Base-by-base conservation (phyloP, 53 echinoderm and acorn worm genomes). In the Antedon mediterranea region DNA sequence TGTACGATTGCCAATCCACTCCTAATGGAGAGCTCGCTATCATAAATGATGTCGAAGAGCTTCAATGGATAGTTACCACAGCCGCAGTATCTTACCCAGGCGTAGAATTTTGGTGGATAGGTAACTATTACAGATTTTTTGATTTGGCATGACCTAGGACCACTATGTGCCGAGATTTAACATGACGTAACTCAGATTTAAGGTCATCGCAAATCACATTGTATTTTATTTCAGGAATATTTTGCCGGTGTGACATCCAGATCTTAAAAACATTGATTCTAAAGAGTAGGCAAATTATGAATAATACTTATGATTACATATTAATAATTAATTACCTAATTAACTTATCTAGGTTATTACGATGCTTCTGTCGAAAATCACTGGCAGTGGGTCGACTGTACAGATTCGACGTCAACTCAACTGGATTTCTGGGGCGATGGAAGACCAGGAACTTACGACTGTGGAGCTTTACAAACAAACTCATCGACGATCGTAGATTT, bases 311-410 rank as follows among this genome's bases (percentile, higher is more conserved):
- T 37, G 37, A 6, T 37, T 37, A 37, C 37, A 37, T 37, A 37
- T 37, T 6, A 6, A 37, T 6, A 37, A 6, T 37, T 6, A 37
- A 37, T 37, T 6, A 37, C 11, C n/a, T n/a, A 37, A 6, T 37
- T 37, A 6, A 6, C 37, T 11, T 37, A 4, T 31, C 30, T 31
- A 89, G 89, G 89, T 41, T 89, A 89, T 71, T 82, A 73, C 29
- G 89, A 89, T 73, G 73, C 82, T 23, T 82, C 89, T 2, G 80
- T 85, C 15, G 89, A 89, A 74, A 81, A 86, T 28, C 32, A 31
- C 30, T 86, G 89, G 89, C 80, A 75, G 14, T 89, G 89, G 89
- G 37, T 83, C 26, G 85, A 89, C 30, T 89, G 89, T 71, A 77
- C 73, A 27, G 78, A 74, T 33, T 75, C 89, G 30, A 34, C 78